Conservation (phyloP, 2,797 vertebrate genomes). For the Myoxocephalus aenaeus region DNA sequence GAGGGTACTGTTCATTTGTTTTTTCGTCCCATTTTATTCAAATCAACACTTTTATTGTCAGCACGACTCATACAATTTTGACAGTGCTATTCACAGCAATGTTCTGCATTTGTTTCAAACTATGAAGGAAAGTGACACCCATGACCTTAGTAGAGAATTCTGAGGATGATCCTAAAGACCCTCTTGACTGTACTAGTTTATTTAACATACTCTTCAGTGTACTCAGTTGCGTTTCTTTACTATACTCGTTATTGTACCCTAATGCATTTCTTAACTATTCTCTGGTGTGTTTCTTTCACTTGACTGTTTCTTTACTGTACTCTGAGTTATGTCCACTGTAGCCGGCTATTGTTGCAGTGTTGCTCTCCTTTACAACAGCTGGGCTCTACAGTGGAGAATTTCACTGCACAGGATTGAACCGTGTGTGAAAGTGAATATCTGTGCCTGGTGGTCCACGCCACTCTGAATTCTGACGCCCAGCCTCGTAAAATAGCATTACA, state of each 20-base stretch:
- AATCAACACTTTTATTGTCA: no score
- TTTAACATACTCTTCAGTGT: no score
- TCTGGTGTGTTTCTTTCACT: neutral
- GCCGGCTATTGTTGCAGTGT: neutral
- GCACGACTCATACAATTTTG: no score
- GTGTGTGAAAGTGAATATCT: neutral
- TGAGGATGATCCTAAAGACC: no score
- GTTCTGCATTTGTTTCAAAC: neutral
- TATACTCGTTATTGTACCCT: neutral
- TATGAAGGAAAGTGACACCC: neutral
- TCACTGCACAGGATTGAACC: neutral
- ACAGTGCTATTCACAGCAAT: neutral
- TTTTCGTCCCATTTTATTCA: no score
- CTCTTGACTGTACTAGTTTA: no score
- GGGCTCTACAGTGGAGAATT: neutral
- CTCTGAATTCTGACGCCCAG: no score
- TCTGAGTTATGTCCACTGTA: neutral
- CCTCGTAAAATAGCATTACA: neutral
- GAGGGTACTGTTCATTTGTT: no score
- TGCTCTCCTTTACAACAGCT: neutral
- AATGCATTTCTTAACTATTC: neutral
- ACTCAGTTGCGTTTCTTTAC: no score
- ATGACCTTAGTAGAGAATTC: no score
- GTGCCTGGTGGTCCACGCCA: neutral
- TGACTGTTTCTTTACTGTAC: neutral